Base-by-base conservation (phyloP, 2,888 invertebrate species). In the Caenorhabditis sp. region DNA sequence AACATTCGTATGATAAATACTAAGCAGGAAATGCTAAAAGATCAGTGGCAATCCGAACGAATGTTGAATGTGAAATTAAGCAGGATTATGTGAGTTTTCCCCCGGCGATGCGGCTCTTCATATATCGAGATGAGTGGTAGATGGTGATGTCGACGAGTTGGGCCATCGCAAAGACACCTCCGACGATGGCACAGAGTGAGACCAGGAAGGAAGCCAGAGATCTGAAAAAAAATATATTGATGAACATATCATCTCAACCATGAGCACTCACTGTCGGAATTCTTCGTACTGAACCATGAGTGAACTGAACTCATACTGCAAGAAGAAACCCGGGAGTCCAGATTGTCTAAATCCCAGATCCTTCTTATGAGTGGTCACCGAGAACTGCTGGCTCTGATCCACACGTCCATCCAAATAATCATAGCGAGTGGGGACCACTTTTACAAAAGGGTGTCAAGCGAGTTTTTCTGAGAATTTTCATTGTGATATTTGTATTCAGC, bases 221-320 rank as follows among this genome's bases (percentile, higher is more conserved):
- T 92, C 96, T 96, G 94, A 64, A 92, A 90, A 12, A n/a, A n/a
- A n/a, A n/a, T n/a, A n/a, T n/a, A n/a, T n/a, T n/a, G n/a, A n/a
- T n/a, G n/a, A n/a, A n/a, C n/a, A n/a, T n/a, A n/a, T n/a, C n/a
- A n/a, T n/a, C n/a, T n/a, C n/a, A n/a, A n/a, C n/a, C n/a, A n/a
- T n/a, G n/a, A n/a, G n/a, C n/a, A 2, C 93, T 93, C 93, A 95
- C 96, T 95, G 95, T 92, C 95, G 94, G 90, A 95, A 95, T 93
- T 97, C 97, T 73, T 96, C 96, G 92, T 96, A 96, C 94, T 97
- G 97, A 0, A 99, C 97, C 98, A 98, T 98, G 86, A 99, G 94
- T 4, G 98, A 98, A 47, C 97, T 97, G 54, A 98, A 94, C 93
- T 98, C 98, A 93, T 98, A 99, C 91, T 95, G 96, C 91, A 98